phyloP scores from a whole-genome alignment of 1,140 invertebrate species.

The Tetramorium parvispinum region DNA sequence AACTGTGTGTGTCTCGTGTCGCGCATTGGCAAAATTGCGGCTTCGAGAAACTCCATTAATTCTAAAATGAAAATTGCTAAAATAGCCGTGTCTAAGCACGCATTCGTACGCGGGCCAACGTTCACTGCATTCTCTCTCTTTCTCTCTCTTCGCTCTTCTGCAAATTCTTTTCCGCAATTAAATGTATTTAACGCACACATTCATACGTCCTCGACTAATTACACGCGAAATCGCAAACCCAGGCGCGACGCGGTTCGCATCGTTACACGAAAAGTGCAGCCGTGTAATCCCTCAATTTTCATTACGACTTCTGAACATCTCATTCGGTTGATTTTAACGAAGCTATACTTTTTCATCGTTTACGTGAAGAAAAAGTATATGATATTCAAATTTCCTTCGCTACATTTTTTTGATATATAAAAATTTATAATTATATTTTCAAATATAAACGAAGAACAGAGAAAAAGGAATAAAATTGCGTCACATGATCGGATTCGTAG shows the following conservation, averaged over 20 bases:
- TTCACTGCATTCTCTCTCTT: background rate
- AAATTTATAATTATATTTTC: background rate
- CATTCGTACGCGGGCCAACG: slow-evolving; percentile 20
- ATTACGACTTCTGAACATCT: background rate
- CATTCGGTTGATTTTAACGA: background rate
- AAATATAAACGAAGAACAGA: background rate
- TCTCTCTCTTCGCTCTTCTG: background rate
- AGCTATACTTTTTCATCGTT: background rate
- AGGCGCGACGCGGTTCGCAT: background rate
- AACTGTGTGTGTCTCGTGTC: background rate
- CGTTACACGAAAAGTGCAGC: background rate
- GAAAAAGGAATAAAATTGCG: slow-evolving; percentile 5
- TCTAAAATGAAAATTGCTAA: slow-evolving; percentile 50
- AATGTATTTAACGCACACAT: slow-evolving; percentile 17
- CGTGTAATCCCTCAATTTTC: background rate
- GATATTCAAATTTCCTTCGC: slow-evolving; percentile 6
- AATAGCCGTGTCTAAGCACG: slow-evolving; percentile 64
- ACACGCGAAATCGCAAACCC: slow-evolving; percentile 67
- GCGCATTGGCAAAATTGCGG: slow-evolving; percentile 39
- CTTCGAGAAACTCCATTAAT: slow-evolving; percentile 40
- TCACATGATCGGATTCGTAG: background rate
- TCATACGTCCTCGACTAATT: slow-evolving; percentile 46
- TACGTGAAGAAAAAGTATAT: background rate
- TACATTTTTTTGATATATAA: background rate
- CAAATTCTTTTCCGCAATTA: slow-evolving; percentile 5